Base-by-base conservation (phyloP, 2,888 invertebrate species). In the Stratiomys singularior region DNA sequence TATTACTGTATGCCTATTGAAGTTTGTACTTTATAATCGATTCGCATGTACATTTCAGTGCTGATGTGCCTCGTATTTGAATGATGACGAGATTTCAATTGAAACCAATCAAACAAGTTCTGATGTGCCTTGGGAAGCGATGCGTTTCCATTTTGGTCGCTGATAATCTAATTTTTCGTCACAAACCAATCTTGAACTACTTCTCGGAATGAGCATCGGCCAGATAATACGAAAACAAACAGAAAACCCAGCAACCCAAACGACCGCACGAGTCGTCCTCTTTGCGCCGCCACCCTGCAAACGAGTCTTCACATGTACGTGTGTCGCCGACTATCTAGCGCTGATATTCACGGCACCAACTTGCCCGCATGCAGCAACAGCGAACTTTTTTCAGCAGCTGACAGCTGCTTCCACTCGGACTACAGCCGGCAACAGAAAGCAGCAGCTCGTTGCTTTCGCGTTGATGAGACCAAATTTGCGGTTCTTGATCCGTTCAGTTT, bases 301-400 rank as follows among this genome's bases (percentile, higher is more conserved):
- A 52, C 52, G 52, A 52, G 52, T 52, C 52, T 13, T 2, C 44
- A 13, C 15, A 15, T 52, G 56, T 58, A 58, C 72, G 30, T 30
- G 56, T 21, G 37, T 23, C 13, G 23, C 18, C 18, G 30, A 60
- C 27, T 74, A 37, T 15, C 60, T 23, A 74, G 21, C 74, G 27
- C 74, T 74, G 74, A n/a, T 74, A 52, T 58, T 58, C 21, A 74
- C 74, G 74, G 27, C 60, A 37, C 27, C 30, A 60, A 30, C 23
- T 58, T 37, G 74, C 74, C 27, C 58, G 74, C 52, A 25, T 58
- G 13, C 44, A 69, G 37, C 74, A 27, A 60, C 58, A 58, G 27
- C 60, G 74, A 74, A 74, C 74, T 60, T 74, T 74, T 74, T 74
- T 74, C 74, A 74, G 58, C 74, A 74, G 74, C 74, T 60, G 74